Evolutionary conservation across 2,797 vertebrate genomes (phyloP).

Genomic region (Lithobates pipiens): DNA sequence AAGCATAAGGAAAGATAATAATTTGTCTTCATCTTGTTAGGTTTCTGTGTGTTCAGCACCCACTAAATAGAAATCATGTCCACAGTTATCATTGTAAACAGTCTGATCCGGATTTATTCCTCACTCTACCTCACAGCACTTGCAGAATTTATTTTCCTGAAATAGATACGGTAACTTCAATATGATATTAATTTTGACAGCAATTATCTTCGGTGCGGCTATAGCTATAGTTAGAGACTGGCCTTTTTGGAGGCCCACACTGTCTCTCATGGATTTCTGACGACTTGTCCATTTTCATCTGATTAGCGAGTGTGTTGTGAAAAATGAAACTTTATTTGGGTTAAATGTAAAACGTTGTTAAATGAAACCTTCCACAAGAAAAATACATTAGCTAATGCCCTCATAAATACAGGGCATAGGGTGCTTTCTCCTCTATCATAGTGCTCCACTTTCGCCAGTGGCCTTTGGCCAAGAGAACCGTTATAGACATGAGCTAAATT

Average conservation of each 20-base stretch:
- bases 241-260: constrained; percentile 41
- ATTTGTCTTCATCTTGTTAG: not conserved
- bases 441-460: too few species aligned
- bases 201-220: constrained; percentile 34
- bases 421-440: too few species aligned
- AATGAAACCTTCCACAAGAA: not conserved
- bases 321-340: constrained; percentile 14
- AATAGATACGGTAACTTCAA: constrained; percentile 15
- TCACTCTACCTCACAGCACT: not conserved
- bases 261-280: constrained; percentile 24
- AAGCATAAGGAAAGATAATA: not conserved
- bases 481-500: too few species aligned
- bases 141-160: constrained; percentile 5
- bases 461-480: too few species aligned
- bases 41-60: not conserved
- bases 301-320: not conserved
- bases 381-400: not conserved
- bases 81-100: not conserved
- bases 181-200: constrained; percentile 41
- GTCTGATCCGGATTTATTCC: not conserved
- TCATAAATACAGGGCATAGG: not conserved
- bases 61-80: constrained; percentile 7
- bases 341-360: constrained; percentile 20
- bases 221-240: constrained; percentile 28
- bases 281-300: constrained; percentile 25